Percentiles rank a stretch among this genome's conserved stretches.
phyloP scores from a whole-genome alignment of 2,113 vertebrate species.

The Uropsilus gracilis region DNA sequence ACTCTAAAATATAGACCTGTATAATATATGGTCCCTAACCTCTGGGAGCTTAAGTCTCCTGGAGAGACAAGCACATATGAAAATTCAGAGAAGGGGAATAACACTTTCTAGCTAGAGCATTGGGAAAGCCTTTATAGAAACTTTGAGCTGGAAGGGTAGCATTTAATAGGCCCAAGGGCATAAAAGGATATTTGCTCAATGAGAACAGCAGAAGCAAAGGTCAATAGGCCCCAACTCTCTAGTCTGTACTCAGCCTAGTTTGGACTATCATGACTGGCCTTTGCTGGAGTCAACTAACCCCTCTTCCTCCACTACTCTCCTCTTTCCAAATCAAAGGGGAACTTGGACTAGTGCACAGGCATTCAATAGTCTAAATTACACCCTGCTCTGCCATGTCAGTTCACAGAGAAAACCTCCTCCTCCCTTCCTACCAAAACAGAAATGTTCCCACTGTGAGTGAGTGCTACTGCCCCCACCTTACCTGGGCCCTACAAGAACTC shows the following conservation, averaged over 20 bases:
- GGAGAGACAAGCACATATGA: not conserved
- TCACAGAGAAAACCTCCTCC: not conserved
- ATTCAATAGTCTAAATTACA: not conserved
- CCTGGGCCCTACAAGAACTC: not conserved
- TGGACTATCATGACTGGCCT: not conserved
- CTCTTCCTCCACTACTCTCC: not conserved
- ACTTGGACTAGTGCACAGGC: not conserved
- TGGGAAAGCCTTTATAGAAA: not conserved
- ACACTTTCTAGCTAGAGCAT: not conserved
- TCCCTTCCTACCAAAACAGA: not conserved
- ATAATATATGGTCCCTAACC: not conserved
- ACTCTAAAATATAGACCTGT: not conserved
- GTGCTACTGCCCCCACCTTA: not conserved
- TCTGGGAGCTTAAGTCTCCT: not conserved
- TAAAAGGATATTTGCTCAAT: not conserved
- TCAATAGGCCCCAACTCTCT: not conserved
- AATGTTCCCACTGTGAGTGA: not conserved
- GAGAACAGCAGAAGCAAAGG: not conserved
- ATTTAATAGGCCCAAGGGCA: not conserved
- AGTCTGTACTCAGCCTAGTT: not conserved
- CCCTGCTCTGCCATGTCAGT: not conserved
- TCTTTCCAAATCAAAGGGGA: slow-evolving; percentile 26
- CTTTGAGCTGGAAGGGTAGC: not conserved
- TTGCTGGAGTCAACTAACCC: not conserved
- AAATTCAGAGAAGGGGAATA: not conserved